phyloP scores from a whole-genome alignment of 1,140 invertebrate genomes.

The Sminthurides bifidus region DNA sequence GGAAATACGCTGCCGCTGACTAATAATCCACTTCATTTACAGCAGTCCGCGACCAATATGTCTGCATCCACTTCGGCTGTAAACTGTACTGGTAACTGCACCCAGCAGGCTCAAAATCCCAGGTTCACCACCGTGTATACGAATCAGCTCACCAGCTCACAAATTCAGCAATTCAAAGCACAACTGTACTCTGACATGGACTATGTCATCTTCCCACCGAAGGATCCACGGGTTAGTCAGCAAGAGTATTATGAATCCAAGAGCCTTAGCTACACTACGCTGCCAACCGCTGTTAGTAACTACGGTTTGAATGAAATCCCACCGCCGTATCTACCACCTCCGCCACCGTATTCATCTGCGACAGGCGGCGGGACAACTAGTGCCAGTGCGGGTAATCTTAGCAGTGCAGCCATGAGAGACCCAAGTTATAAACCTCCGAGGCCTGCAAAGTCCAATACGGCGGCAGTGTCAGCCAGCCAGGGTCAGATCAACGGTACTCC shows the following conservation, averaged over 20 bases:
- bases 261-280: slow-evolving; percentile 43
- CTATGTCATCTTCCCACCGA: slow-evolving; percentile 76
- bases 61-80: slow-evolving; percentile 36
- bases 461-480: too few species aligned
- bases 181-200: slow-evolving; percentile 78
- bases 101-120: slow-evolving; percentile 31
- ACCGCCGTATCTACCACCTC: slow-evolving; percentile 48
- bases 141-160: slow-evolving; percentile 57
- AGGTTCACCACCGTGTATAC: slow-evolving; percentile 44
- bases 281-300: neutral
- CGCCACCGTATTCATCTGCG: slow-evolving; percentile 38
- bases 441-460: too few species aligned
- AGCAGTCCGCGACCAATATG: slow-evolving; percentile 2
- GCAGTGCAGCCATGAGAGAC: neutral
- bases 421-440: neutral
- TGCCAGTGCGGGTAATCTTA: neutral
- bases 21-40: neutral
- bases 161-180: slow-evolving; percentile 67
- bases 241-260: slow-evolving; percentile 81
- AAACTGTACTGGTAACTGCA: neutral
- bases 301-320: slow-evolving; percentile 33
- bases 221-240: slow-evolving; percentile 73
- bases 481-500: too few species aligned
- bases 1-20: too few species aligned
- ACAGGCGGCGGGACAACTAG: slow-evolving; percentile 11